Evolutionary conservation across 2,113 vertebrate genomes (phyloP).

Genomic region (Cepphus grylle): DNA sequence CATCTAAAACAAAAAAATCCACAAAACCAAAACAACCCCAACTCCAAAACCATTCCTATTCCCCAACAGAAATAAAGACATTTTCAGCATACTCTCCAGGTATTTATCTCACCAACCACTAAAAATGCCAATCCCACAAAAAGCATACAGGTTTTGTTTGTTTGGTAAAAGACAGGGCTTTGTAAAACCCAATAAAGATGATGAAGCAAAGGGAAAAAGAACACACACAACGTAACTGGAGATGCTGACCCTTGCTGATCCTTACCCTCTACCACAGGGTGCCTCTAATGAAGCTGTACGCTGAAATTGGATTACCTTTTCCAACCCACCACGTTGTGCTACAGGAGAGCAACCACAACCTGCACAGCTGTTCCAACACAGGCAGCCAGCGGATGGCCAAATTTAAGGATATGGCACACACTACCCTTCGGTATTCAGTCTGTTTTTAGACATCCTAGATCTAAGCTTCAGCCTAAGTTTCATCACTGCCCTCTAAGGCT

Average conservation of each 20-base stretch:
- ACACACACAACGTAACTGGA: background rate
- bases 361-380: background rate
- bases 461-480: background rate
- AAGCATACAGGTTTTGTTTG: background rate
- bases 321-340: accelerated
- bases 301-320: background rate
- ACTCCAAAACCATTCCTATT: background rate
- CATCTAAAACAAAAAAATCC: background rate
- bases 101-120: background rate
- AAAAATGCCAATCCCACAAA: background rate
- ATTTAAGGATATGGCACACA: background rate
- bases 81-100: background rate
- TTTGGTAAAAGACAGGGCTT: background rate
- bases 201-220: background rate
- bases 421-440: background rate
- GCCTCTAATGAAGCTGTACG: background rate
- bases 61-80: background rate
- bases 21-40: background rate
- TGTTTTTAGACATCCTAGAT: background rate
- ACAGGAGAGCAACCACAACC: background rate
- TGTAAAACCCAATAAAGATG: background rate
- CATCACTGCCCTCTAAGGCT: background rate
- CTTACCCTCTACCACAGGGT: background rate
- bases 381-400: background rate
- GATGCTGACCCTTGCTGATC: background rate